These are phyloP conservation scores for Enhydra lutris DNA, from an alignment of 2,113 vertebrate genomes.

Conservation along the genomic window DNA sequence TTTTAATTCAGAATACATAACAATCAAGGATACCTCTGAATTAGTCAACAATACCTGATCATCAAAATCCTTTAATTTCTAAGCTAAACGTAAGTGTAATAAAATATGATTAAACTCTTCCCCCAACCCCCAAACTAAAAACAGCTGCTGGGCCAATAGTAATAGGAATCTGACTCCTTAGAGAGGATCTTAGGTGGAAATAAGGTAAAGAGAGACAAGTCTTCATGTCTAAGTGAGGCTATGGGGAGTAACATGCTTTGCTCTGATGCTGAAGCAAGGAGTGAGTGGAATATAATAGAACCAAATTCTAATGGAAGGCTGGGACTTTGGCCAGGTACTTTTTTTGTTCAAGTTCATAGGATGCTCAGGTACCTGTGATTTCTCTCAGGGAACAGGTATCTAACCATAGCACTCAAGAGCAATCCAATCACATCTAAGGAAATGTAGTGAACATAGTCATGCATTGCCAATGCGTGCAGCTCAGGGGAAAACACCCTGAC, in stretches of 20 bases:
- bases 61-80: constrained; percentile 21
- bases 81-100: neutral
- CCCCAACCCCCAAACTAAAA: neutral
- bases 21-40: neutral
- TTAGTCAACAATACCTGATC: neutral
- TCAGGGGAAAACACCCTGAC: neutral
- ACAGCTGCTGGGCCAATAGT: neutral
- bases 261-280: neutral
- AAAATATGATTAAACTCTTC: neutral
- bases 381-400: neutral
- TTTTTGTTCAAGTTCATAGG: neutral
- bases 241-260: neutral
- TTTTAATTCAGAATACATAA: neutral
- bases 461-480: neutral
- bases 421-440: neutral
- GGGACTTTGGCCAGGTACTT: neutral
- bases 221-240: neutral
- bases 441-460: neutral
- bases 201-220: neutral
- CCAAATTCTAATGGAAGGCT: neutral
- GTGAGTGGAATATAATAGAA: neutral
- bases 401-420: neutral
- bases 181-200: neutral
- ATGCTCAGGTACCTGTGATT: neutral
- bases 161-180: neutral